Conservation (phyloP, 2,113 vertebrate genomes). For the Prietella phreatophila region DNA sequence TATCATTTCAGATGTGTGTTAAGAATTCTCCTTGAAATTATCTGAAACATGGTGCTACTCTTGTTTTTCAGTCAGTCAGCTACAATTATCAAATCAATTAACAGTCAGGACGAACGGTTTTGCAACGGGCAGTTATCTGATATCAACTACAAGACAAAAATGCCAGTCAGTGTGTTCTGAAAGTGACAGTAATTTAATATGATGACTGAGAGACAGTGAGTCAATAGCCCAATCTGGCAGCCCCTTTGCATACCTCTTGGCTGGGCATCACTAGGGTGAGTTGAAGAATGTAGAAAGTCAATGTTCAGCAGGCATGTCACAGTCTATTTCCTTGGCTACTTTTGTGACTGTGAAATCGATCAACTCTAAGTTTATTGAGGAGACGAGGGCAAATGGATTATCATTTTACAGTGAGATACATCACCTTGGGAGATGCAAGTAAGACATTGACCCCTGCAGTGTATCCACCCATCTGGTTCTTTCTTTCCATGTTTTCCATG, state of each 20-base stretch:
- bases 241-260: conserved; percentile 30
- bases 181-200: conserved; percentile 54
- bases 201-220: conserved; percentile 46
- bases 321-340: conserved; percentile 59
- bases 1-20: background rate
- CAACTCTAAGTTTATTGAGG: conserved; percentile 46
- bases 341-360: conserved; percentile 61
- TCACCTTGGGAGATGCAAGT: conserved; percentile 50
- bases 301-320: conserved; percentile 63
- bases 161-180: conserved; percentile 41
- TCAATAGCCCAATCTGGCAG: conserved; percentile 42
- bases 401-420: conserved; percentile 62
- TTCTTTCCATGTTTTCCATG: background rate
- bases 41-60: background rate
- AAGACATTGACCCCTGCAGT: conserved; percentile 36
- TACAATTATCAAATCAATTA: conserved; percentile 23
- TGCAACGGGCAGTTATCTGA: conserved; percentile 37
- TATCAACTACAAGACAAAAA: conserved; percentile 48
- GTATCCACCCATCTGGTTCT: background rate
- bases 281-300: conserved; percentile 49
- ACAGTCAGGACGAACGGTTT: conserved; percentile 34
- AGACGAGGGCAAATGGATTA: conserved; percentile 60
- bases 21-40: background rate
- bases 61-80: conserved; percentile 18
- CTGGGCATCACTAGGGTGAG: conserved; percentile 16